Conservation (phyloP, 37 sponge, comb jelly and placozoan genomes). For the Geodia barretti region DNA sequence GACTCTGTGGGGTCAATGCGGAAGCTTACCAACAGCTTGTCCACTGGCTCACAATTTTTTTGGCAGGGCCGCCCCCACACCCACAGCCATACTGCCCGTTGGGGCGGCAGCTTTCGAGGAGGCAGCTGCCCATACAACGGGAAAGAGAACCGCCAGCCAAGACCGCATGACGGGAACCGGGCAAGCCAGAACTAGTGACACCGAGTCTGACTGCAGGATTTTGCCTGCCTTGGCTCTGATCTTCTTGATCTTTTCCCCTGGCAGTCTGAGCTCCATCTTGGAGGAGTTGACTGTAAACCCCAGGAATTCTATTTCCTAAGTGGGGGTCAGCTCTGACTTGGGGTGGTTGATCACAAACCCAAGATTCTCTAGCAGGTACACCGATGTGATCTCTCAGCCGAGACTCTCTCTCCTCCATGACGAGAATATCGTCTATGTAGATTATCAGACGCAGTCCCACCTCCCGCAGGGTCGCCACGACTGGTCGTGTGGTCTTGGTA, state of each 20-base stretch:
- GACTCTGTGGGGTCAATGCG: too few species aligned
- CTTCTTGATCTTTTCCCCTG: conserved; percentile 5
- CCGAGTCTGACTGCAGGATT: not conserved
- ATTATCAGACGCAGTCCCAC: conserved; percentile 17
- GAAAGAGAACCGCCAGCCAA: too few species aligned
- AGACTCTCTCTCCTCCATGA: not conserved
- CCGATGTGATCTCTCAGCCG: not conserved
- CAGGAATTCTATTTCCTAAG: conserved; percentile 19
- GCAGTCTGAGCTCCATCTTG: not conserved
- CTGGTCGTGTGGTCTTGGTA: conserved; percentile 32
- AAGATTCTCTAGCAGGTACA: conserved; percentile 8
- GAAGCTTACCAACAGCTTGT: too few species aligned
- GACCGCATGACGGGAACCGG: too few species aligned
- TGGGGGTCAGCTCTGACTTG: not conserved
- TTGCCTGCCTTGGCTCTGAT: not conserved
- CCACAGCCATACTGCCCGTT: too few species aligned
- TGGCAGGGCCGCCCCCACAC: conserved; percentile 21
- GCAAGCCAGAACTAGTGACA: not conserved
- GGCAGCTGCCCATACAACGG: too few species aligned
- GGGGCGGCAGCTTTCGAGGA: too few species aligned
- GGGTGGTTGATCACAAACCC: conserved; percentile 7
- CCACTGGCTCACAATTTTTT: too few species aligned
- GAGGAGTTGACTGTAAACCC: conserved; percentile 12
- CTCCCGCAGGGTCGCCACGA: not conserved
- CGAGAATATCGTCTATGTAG: conserved; percentile 40